These are phyloP conservation scores for Malurus cyaneus DNA, from an alignment of 2,113 vertebrate species.

Conservation along the genomic window DNA sequence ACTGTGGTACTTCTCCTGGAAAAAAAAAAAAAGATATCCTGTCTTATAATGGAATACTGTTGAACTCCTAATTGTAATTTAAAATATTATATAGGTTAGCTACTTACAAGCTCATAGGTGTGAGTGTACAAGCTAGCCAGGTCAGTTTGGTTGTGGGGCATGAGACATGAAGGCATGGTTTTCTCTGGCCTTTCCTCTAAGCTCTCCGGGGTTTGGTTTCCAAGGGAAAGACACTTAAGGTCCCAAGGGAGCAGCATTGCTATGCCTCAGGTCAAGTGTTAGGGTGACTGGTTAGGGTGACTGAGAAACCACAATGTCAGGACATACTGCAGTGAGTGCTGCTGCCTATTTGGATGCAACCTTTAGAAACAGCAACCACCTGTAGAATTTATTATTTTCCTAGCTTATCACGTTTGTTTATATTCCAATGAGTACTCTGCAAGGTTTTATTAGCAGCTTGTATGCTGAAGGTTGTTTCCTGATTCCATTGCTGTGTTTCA, in stretches of 20 bases:
- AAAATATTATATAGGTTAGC: background rate
- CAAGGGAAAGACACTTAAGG: background rate
- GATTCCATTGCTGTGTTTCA: conserved; percentile 54
- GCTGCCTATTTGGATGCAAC: background rate
- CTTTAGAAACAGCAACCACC: background rate
- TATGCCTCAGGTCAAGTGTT: background rate
- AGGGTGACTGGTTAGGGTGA: background rate
- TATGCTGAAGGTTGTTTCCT: background rate
- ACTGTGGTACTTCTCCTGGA: background rate
- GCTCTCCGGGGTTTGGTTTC: background rate
- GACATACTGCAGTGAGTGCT: background rate
- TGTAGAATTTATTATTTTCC: background rate
- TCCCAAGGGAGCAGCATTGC: background rate
- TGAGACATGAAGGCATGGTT: background rate
- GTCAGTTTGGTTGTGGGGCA: background rate
- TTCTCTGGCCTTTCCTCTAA: background rate
- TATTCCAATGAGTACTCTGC: background rate
- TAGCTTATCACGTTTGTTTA: background rate
- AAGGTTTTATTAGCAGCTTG: background rate
- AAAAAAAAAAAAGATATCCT: background rate
- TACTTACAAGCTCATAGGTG: background rate
- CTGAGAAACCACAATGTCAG: background rate
- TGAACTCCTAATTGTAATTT: background rate
- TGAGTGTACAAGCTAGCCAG: background rate
- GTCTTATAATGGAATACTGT: background rate